These are phyloP conservation scores for Coenonympha arcania DNA, from an alignment of 2,888 invertebrate species.

Conservation along the genomic window DNA sequence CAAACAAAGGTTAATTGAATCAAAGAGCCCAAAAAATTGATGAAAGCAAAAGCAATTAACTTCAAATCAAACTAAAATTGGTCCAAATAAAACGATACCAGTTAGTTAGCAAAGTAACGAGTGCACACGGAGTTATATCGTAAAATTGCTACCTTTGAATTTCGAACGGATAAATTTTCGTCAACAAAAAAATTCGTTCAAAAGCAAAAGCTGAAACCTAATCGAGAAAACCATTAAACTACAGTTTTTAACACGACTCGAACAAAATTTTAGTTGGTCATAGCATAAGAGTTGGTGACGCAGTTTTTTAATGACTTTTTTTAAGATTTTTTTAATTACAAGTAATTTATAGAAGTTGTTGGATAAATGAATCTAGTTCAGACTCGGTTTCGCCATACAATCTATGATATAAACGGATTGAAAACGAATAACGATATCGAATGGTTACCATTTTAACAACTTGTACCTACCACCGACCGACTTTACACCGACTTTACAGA, in stretches of 20 bases:
- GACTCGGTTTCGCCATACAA: no score
- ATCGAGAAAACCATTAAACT: constrained; percentile 4
- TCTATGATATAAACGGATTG: no score
- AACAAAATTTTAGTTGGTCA: background rate
- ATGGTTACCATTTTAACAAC: no score
- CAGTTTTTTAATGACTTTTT: background rate
- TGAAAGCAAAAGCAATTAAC: constrained; percentile 2
- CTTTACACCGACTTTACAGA: no score
- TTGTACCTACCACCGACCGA: no score
- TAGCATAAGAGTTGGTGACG: background rate
- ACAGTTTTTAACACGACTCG: constrained; percentile 4
- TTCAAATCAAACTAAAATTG: background rate
- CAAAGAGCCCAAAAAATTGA: no score
- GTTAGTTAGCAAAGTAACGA: background rate
- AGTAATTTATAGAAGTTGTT: no score
- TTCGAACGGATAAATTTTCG: background rate
- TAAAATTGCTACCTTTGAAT: constrained; percentile 1
- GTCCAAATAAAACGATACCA: background rate
- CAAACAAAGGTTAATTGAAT: no score
- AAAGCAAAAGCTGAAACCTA: constrained; percentile 1
- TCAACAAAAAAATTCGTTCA: background rate
- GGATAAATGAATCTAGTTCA: no score
- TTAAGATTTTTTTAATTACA: background rate
- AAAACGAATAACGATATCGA: no score
- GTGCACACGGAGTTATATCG: no score